Conservation (phyloP, 2,888 invertebrate genomes). For the Tuta absoluta region DNA sequence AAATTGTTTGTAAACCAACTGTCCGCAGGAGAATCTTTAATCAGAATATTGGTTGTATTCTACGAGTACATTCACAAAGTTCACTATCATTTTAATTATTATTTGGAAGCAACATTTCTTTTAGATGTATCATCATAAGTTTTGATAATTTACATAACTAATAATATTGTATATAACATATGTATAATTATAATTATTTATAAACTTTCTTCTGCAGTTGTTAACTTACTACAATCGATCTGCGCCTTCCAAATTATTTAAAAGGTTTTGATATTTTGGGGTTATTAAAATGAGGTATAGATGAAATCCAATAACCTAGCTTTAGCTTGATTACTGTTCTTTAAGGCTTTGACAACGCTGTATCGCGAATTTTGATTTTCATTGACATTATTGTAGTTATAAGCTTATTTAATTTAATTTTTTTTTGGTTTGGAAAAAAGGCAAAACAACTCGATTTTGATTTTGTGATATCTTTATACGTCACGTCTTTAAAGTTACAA, state of each 20-base stretch:
- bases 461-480: neutral
- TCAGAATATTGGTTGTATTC: slow-evolving; percentile 46
- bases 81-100: slow-evolving; percentile 61
- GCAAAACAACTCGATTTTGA: neutral
- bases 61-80: slow-evolving; percentile 53
- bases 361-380: neutral
- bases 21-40: slow-evolving; percentile 49
- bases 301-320: slow-evolving; percentile 14
- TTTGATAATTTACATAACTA: slow-evolving; percentile 66
- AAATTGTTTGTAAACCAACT: slow-evolving; percentile 33
- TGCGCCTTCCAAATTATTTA: neutral
- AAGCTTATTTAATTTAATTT: too few species aligned
- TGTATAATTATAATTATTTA: slow-evolving; percentile 75
- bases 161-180: slow-evolving; percentile 76
- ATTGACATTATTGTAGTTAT: too few species aligned
- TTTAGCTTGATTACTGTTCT: neutral
- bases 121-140: slow-evolving; percentile 73
- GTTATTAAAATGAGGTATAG: neutral
- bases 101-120: slow-evolving; percentile 76
- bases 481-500: too few species aligned
- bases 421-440: too few species aligned
- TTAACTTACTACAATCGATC: slow-evolving; percentile 71
- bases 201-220: slow-evolving; percentile 58
- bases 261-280: neutral
- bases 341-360: neutral